A percentile compares a stretch with the other conserved stretches of the same genome.
Conservation (phyloP, 1,140 invertebrate species). For the Stenopsyche tienmushanensis region DNA sequence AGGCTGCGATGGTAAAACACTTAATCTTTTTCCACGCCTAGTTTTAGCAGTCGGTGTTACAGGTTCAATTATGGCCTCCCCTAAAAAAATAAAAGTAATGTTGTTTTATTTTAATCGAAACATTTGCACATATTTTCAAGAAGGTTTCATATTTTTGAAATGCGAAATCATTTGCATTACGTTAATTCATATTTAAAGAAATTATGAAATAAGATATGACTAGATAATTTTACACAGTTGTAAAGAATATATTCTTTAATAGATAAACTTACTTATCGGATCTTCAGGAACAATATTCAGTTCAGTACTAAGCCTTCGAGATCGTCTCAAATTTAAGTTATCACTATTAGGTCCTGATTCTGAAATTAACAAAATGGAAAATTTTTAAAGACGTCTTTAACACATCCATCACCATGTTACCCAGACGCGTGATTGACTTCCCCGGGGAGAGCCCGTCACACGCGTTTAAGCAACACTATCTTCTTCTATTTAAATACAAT, state of each 20-base stretch:
- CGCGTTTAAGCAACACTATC: too few species aligned
- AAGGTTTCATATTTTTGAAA: not conserved
- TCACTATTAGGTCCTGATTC: conserved; percentile 1
- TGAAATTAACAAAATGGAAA: not conserved
- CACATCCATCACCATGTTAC: too few species aligned
- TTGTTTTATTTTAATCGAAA: not conserved
- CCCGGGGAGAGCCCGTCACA: too few species aligned
- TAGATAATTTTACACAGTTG: too few species aligned
- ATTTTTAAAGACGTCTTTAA: not conserved
- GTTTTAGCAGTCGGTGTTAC: conserved; percentile 1
- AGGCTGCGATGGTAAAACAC: conserved; percentile 31
- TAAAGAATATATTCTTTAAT: not conserved
- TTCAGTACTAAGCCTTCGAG: conserved; percentile 34
- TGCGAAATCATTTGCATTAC: not conserved
- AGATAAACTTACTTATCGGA: conserved; percentile 32
- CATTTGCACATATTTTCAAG: not conserved
- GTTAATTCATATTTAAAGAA: conserved; percentile 3
- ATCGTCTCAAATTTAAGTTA: conserved; percentile 23
- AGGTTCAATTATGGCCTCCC: conserved; percentile 23
- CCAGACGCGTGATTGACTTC: too few species aligned
- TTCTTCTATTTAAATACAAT: too few species aligned
- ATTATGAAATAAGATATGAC: not conserved
- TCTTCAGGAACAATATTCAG: conserved; percentile 36
- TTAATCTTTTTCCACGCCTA: conserved; percentile 33
- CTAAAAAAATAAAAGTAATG: conserved; percentile 17